Evolutionary conservation across 2,888 invertebrate species (phyloP), one percentile per base, ranked within the genome.

Genomic region (Polymixis flavicincta): DNA sequence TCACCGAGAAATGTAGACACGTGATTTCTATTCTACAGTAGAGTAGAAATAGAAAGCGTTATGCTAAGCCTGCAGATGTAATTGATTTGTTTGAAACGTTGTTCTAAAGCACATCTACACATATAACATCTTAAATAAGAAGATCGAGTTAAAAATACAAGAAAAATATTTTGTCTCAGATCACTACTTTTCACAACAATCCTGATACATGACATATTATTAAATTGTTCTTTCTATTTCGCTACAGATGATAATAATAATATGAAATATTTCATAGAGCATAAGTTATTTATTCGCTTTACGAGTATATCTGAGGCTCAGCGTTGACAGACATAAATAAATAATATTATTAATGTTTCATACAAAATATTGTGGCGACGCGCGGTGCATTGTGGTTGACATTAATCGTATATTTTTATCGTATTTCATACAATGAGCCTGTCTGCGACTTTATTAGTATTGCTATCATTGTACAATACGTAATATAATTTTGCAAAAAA

Each of bases 301-400:
- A 42, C 0, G 42, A 8, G 42, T 42, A 37, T 59, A 70, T 72
- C 22, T 25, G 25, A 64, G 32, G 70, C 42, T 77, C 57, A 66
- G 9, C 52, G 82, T 17, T 72, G 66, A 59, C 65, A 73, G 59
- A 45, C 19, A n/a, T 67, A 75, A 55, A 75, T 69, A 75, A 63
- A 82, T 65, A 65, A 65, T 68, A 50, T 42, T 71, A 45, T 52
- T 22, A 61, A 64, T 57, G 28, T 71, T 76, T 64, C 22, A 32
- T 42, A n/a, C 28, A 64, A 82, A 82, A 71, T 76, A 82, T 82
- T 76, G 55, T 55, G 60, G 63, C 14, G 32, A 64, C 42, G 63
- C 19, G 50, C 48, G 25, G 50, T 77, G 59, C 54, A 50, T 71
- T 82, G 66, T 14, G 54, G 63, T 70, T 68, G 69, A 75, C 52